Base-by-base conservation (phyloP, 1,140 invertebrate genomes). In the Danaus melanippus region DNA sequence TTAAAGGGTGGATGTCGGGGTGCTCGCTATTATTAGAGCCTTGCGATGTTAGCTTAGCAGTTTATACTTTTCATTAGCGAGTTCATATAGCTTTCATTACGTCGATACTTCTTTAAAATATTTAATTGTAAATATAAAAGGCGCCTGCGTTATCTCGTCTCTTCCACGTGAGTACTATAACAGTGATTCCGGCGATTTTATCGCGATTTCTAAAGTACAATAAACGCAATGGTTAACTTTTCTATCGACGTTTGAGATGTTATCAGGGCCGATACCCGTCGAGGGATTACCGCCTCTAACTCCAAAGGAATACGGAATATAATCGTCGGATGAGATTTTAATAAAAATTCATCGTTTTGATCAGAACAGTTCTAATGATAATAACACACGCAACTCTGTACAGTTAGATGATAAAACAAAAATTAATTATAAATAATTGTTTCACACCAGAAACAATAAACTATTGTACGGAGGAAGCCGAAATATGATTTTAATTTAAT, bases 1-100 rank as follows among this genome's bases (percentile, higher is more conserved):
- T 85, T 78, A 85, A 85, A 85, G 82, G 82, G 79, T 83, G 79
- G 72, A 67, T 73, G 61, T 63, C 62, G 65, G 77, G 77, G 79
- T 74, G 76, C 69, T 58, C 64, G 68, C 64, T 81, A 73, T 78
- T 78, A 80, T 80, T 80, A 77, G 74, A 71, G 64, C 54, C 61
- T 58, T 67, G 76, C 73, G 81, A 81, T 84, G 81, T 81, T 81
- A 71, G 77, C 74, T 81, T 76, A 71, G 71, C 63, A 74, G 74
- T 69, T 71, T 76, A 84, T 67, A 64, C 64, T 61, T 51, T 68
- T 75, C 72, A 74, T 79, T 74, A 76, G 46, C 46, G 15, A 21
- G 53, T 46, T 32, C 21, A 7, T 32, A 32, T 32, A 32, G 15
- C 3, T 15, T 15, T 15, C 15, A 3, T 15, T 15, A 15, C 15